phyloP scores from a whole-genome alignment of 2,888 invertebrate species.

The Augochlorella aurata region DNA sequence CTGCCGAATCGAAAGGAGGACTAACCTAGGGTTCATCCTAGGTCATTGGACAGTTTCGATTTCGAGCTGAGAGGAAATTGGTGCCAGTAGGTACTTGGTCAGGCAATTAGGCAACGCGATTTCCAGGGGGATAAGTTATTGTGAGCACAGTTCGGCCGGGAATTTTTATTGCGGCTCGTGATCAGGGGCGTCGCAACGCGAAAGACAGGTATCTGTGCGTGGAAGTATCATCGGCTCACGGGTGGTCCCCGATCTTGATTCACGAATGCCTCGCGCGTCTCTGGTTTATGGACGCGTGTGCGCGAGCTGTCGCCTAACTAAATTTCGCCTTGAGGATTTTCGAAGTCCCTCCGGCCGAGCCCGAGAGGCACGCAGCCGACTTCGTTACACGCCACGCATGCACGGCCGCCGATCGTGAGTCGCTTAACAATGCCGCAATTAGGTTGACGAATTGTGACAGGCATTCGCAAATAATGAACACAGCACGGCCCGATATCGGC shows the following conservation, averaged over 20 bases:
- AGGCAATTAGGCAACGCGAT: conserved; percentile 2
- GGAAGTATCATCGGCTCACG: conserved; percentile 57
- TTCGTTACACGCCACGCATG: conserved; percentile 60
- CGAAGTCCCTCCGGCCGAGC: conserved; percentile 54
- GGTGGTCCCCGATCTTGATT: conserved; percentile 74
- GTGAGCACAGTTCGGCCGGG: conserved; percentile 21
- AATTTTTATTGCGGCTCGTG: conserved; percentile 61
- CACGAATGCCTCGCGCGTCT: conserved; percentile 78
- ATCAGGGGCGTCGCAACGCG: conserved; percentile 55
- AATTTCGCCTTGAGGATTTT: conserved; percentile 74
- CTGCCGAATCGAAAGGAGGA: neutral
- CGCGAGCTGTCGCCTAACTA: conserved; percentile 75
- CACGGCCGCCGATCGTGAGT: conserved; percentile 69
- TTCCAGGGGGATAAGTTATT: conserved; percentile 11
- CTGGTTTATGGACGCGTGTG: conserved; percentile 78
- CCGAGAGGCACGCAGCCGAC: conserved; percentile 33
- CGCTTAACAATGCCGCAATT: conserved; percentile 71
- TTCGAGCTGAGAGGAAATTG: neutral
- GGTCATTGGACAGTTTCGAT: too few relatives aligned
- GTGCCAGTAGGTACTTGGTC: neutral
- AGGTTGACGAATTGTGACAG: conserved; percentile 61
- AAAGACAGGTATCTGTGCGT: conserved; percentile 29
- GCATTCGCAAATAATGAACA: conserved; percentile 61
- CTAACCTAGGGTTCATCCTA: neutral
- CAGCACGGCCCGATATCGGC: conserved; percentile 10